Evolutionary conservation across 2,797 vertebrate species (phyloP), one percentile per base, ranked within the genome.

Genomic region (Sebastes trivittatus): DNA sequence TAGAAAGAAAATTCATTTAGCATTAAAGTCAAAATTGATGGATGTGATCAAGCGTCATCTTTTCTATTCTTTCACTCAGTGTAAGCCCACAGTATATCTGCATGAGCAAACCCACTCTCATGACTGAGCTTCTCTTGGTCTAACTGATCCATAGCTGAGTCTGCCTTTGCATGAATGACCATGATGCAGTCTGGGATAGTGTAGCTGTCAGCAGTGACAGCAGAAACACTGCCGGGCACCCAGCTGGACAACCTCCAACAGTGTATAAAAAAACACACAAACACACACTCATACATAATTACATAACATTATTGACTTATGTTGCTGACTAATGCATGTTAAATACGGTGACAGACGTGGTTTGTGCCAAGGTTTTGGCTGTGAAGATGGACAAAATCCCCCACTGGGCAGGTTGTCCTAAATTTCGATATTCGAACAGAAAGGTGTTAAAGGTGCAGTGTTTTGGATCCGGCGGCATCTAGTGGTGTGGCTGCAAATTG

Each of bases 91-190:
- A 69, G 55, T 78, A 18, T 58, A 64, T 90, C 70, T 87, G 79
- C 80, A 77, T 81, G 75, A 76, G 61, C 52, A 80, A 84, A 79
- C 27, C 18, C 55, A 38, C 60, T 85, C 76, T 77, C 62, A 29
- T 84, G 82, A 83, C 86, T 77, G 80, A 89, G 87, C 77, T 81
- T 69, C 49, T 86, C 46, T 72, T 29, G 78, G 69, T 82, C 61
- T 52, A 46, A 81, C 83, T 90, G 88, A 90, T 88, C 86, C 87
- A 82, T 72, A 80, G 83, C 80, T 27, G 75, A 90, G 80, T 84
- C 78, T 64, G 75, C 77, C 77, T 88, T 80, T 90, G 86, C 88
- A 87, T 92, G 88, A 89, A 85, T 91, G 83, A 88, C 59, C 87
- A 88, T 86, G 81, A 90, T 86, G 80, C 82, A 86, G 84, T 80